Evolutionary conservation across 2,888 invertebrate genomes (phyloP).

Genomic region (Pollenia labialis): DNA sequence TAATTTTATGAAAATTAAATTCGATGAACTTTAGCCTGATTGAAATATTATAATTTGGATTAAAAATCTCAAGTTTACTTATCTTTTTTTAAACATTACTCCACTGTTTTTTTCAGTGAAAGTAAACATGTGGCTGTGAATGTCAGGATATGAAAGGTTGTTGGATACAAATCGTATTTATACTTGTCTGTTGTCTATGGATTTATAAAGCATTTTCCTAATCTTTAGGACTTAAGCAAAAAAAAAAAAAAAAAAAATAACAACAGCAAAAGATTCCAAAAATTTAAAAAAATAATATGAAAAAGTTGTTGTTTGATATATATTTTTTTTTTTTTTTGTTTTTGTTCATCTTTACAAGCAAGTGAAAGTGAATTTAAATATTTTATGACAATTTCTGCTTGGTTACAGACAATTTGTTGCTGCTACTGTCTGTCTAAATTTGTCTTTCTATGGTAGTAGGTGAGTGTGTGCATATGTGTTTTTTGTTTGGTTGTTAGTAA

Average conservation of each 20-base stretch:
- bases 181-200: not conserved
- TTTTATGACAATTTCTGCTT: conserved; percentile 74
- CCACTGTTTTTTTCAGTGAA: too few species aligned
- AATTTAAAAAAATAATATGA: not conserved
- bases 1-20: too few species aligned
- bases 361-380: conserved; percentile 75
- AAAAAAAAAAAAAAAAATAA: conserved; percentile 8
- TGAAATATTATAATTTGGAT: too few species aligned
- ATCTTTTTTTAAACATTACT: too few species aligned
- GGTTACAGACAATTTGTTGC: conserved; percentile 71
- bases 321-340: not conserved
- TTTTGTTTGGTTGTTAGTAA: not conserved
- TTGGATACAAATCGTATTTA: conserved; percentile 2
- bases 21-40: too few species aligned
- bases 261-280: not conserved
- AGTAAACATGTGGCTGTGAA: not conserved
- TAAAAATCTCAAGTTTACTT: too few species aligned
- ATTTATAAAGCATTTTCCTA: conserved; percentile 9
- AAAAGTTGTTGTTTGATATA: conserved; percentile 1
- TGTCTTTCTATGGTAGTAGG: not conserved
- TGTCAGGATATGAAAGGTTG: conserved; percentile 16
- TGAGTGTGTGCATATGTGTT: not conserved
- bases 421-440: conserved; percentile 32
- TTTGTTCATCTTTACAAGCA: conserved; percentile 10
- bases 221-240: conserved; percentile 31